phyloP scores from a whole-genome alignment of 2,797 vertebrate genomes.

The Hafferia zeledoni region DNA sequence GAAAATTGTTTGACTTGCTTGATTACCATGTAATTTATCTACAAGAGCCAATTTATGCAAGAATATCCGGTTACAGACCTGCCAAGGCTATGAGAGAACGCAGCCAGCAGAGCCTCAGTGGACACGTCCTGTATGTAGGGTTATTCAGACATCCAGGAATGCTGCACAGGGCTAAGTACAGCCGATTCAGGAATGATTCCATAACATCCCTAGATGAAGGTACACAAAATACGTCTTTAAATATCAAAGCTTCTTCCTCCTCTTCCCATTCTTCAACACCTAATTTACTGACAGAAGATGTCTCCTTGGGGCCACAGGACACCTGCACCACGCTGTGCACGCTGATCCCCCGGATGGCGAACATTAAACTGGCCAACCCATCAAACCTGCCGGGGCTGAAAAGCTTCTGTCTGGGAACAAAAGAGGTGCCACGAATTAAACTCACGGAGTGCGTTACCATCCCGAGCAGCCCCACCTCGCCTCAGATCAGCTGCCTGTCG shows the following conservation, averaged over 20 bases:
- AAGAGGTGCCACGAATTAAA: constrained; percentile 77
- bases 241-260: constrained; percentile 74
- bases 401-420: constrained; percentile 79
- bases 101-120: constrained; percentile 71
- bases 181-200: constrained; percentile 89
- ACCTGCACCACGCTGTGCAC: constrained; percentile 81
- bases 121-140: constrained; percentile 76
- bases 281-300: constrained; percentile 69
- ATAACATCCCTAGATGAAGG: constrained; percentile 85
- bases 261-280: constrained; percentile 69
- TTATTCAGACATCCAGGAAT: constrained; percentile 82
- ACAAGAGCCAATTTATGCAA: constrained; percentile 52
- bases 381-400: constrained; percentile 77
- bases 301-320: constrained; percentile 72
- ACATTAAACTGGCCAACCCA: constrained; percentile 84
- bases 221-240: constrained; percentile 65
- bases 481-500: constrained; percentile 69
- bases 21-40: constrained; percentile 22
- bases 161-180: constrained; percentile 93
- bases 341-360: constrained; percentile 87
- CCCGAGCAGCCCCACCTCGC: constrained; percentile 67
- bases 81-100: constrained; percentile 88
- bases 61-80: constrained; percentile 43
- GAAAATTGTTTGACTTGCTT: constrained; percentile 21
- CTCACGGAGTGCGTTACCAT: constrained; percentile 69